These are phyloP conservation scores for Nesoenas mayeri DNA, from an alignment of 2,113 vertebrate species.

Conservation along the genomic window DNA sequence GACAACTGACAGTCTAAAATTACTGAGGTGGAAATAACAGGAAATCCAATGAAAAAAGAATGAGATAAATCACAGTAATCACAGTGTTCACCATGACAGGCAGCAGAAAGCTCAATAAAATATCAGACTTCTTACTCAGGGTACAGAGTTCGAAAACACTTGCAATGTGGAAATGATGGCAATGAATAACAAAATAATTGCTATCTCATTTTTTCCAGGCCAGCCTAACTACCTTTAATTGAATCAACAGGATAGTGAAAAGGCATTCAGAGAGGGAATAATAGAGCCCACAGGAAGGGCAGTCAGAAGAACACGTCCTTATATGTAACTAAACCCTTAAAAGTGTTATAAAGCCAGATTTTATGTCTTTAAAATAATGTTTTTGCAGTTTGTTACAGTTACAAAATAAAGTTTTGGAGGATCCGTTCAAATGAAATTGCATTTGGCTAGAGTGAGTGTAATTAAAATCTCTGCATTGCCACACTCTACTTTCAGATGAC, in stretches of 20 bases:
- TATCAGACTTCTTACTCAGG: background rate
- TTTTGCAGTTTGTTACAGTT: background rate
- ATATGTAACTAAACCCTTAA: accelerated
- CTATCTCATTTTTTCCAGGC: background rate
- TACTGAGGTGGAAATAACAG: background rate
- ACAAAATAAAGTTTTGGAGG: background rate
- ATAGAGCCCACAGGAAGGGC: accelerated
- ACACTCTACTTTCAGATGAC: background rate
- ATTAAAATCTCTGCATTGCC: background rate
- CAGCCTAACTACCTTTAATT: background rate
- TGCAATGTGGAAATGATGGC: background rate
- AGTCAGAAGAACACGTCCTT: background rate
- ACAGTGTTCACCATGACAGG: background rate
- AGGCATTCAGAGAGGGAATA: background rate
- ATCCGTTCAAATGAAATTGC: background rate
- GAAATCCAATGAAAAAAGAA: background rate
- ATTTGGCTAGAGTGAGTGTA: background rate
- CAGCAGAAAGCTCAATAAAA: background rate
- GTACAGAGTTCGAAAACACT: background rate
- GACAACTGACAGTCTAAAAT: background rate
- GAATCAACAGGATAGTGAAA: background rate
- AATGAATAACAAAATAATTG: background rate
- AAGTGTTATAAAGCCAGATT: background rate
- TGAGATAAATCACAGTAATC: background rate
- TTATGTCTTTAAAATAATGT: background rate